Conservation (phyloP, 2,113 vertebrate species). For the Ginglymostoma cirratum region DNA sequence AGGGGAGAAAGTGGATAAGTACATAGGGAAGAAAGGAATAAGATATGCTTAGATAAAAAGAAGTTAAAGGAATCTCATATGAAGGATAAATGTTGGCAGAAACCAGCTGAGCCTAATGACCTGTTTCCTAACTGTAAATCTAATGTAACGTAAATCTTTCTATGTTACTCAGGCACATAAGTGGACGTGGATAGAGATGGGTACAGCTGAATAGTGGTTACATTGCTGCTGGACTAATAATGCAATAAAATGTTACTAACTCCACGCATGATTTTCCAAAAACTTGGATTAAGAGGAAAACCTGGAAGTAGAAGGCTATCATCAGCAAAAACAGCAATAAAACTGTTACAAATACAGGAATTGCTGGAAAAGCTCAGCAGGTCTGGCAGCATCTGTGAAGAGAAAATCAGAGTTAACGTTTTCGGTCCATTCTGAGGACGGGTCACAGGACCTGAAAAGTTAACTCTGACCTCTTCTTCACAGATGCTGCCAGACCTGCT, state of each 20-base stretch:
- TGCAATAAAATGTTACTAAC: not conserved
- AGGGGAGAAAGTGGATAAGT: too few relatives aligned
- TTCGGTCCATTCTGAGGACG: too few relatives aligned
- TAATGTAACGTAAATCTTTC: not conserved
- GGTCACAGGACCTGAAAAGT: too few relatives aligned
- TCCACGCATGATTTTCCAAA: not conserved
- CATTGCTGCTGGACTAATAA: not conserved
- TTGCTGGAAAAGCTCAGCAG: too few relatives aligned
- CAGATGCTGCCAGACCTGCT: too few relatives aligned
- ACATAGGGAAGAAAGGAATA: too few relatives aligned
- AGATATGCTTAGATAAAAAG: too few relatives aligned
- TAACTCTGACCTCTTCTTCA: too few relatives aligned
- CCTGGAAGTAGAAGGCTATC: not conserved
- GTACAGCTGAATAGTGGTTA: not conserved
- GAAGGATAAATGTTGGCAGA: not conserved
- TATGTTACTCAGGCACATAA: not conserved
- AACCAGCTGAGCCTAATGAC: not conserved
- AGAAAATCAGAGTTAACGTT: too few relatives aligned
- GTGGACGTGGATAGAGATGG: not conserved
- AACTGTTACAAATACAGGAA: too few relatives aligned
- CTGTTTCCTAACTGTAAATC: not conserved
- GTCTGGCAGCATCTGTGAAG: too few relatives aligned
- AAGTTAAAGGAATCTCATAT: not conserved
- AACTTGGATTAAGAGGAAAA: not conserved
- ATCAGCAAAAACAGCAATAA: not conserved